Evolutionary conservation across 2,113 vertebrate species (phyloP), one percentile per base, ranked within the genome.

Genomic region (Microcebus jonahi): DNA sequence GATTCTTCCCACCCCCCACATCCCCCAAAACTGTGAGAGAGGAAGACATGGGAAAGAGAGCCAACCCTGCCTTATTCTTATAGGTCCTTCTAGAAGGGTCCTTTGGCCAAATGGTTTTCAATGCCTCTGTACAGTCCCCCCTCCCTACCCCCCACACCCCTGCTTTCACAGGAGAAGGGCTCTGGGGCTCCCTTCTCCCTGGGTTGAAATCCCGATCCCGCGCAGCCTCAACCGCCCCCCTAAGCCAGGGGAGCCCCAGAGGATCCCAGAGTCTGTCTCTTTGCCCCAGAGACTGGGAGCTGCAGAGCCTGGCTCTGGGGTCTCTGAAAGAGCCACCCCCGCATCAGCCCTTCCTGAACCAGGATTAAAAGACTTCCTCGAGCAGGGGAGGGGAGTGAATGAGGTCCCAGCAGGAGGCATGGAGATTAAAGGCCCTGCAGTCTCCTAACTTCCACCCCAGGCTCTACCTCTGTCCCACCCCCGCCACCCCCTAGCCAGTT

Each of bases 321-420:
- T 75, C 91, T 83, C 68, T 18, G n/a, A 88, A 77, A 88, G 39
- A 86, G 29, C 73, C 87, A 13, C 76, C 42, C 90, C 68, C 12
- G 79, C 61, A 45, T 86, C 65, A 45, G 68, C 84, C 91, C 94
- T 94, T 93, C 93, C 96, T 23, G 89, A 80, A 61, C 63, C 83
- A 11, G 96, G 96, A 96, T 93, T 97, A 95, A 92, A 96, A 96
- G 94, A 94, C 97, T 98, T 97, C 97, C 97, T 93, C 15, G 86
- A 91, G 50, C 81, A 36, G 36, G 48, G 91, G 71, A 87, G 61
- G 63, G 42, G 83, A 96, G 93, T 93, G 91, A 95, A 97, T 93
- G 97, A 96, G 96, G 91, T 90, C 97, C 89, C 97, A 95, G 98
- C 97, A 86, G 98, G 96, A 91, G 96, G 83, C 63, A 36, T 3